These are phyloP conservation scores for Neuroscelio doddi DNA, from an alignment of 2,888 invertebrate species.

Conservation along the genomic window DNA sequence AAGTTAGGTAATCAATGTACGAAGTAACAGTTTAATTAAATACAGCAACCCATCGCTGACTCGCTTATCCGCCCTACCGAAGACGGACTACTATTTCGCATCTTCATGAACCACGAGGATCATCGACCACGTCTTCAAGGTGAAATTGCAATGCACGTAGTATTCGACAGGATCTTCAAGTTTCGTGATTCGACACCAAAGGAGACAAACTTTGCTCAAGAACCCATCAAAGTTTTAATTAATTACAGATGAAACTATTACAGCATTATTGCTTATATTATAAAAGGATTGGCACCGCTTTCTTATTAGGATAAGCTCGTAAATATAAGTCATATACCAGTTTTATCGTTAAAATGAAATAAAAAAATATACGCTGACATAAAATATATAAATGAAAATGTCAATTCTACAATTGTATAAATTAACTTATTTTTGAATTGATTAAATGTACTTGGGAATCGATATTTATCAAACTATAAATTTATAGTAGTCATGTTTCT, in stretches of 20 bases:
- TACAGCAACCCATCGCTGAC: conserved; percentile 66
- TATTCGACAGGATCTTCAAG: conserved; percentile 49
- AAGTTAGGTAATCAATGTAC: conserved; percentile 70
- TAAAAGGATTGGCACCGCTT: background rate
- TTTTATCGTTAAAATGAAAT: too few species aligned
- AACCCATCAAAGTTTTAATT: conserved; percentile 49
- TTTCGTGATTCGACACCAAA: conserved; percentile 48
- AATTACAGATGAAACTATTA: conserved; percentile 43
- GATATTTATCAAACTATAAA: background rate
- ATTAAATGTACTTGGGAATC: background rate
- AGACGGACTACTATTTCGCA: conserved; percentile 57
- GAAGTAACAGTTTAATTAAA: conserved; percentile 71
- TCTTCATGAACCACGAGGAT: conserved; percentile 48
- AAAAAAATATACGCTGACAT: too few species aligned
- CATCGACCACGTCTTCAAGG: conserved; percentile 47
- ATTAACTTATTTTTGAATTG: too few species aligned
- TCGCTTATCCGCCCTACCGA: conserved; percentile 56
- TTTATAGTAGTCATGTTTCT: conserved; percentile 15
- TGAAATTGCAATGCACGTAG: conserved; percentile 48
- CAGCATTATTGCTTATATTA: conserved; percentile 34
- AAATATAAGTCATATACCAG: too few species aligned
- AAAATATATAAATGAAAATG: too few species aligned
- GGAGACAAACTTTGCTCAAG: conserved; percentile 46
- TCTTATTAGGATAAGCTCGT: too few species aligned
- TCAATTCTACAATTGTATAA: too few species aligned